Base-by-base conservation (phyloP, 2,888 invertebrate species). In the Acanthosepion pharaonis region DNA sequence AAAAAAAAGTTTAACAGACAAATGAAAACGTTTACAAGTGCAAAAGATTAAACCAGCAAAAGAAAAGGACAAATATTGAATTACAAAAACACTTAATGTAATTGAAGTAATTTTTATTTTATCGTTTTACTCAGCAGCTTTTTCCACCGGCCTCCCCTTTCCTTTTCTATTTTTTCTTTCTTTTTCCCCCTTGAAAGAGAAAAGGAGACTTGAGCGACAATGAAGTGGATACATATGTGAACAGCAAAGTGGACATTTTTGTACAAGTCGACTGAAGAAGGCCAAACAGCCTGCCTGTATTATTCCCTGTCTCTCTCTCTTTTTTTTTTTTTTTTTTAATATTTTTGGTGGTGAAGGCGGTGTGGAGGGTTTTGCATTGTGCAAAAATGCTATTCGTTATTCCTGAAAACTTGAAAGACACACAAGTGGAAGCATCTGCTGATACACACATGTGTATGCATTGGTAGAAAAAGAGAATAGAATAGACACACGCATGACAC, bases 41-140 rank as follows among this genome's bases (percentile, higher is more conserved):
- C 33, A n/a, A 11, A 78, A 78, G 78, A 78, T 78, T 78, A 78
- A 78, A 23, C 4, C 78, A 78, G 78, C 78, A 33, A 78, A 33
- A 6, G n/a, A 23, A 59, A 78, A 78, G 78, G n/a, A 9, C 78
- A 78, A 78, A 78, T 78, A 78, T 78, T 78, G 78, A 78, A 78
- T 78, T 78, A 78, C 33, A 78, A 78, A 42, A 78, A n/a, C 78
- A 78, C 78, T 78, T 78, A 78, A 78, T 78, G 33, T 78, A 78
- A 78, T 78, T 78, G 78, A 78, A 78, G n/a, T 78, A 78, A 78
- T 78, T 78, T 78, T 78, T 78, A 78, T 78, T 78, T 78, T 78
- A 78, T 78, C 78, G 78, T 78, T 78, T 78, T 78, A 15, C n/a
- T 78, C n/a, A 78, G 18, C n/a, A 3, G 15, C 9, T n/a, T 15